Evolutionary conservation across 1,140 invertebrate genomes (phyloP), one percentile per base, ranked within the genome.

Genomic region (Cylas formicarius): DNA sequence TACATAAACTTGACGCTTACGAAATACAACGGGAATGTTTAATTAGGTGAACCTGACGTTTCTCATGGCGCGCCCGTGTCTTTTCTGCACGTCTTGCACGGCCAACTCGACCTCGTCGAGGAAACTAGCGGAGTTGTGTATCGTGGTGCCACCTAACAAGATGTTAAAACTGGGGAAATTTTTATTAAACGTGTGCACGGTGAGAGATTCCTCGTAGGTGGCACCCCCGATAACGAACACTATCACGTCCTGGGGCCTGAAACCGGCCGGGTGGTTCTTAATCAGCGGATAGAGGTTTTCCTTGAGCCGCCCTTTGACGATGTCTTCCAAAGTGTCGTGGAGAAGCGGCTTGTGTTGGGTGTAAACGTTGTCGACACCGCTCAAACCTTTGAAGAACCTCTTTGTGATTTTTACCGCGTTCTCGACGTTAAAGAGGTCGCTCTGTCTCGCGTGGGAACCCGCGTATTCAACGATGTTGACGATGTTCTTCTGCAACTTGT

Each of bases 301-400:
- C 48, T 81, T 82, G 11, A 97, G 72, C 62, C 83, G 84, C 3
- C 90, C 90, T 64, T 87, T 92, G 4, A 91, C 77, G 4, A 95
- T 69, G 64, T 95, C 90, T 62, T 95, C 91, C 0, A 97, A 55
- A 0, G 83, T 84, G 61, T 90, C 84, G 56, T 83, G 81, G 1
- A 98, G 59, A 8, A 93, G 63, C 0, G 93, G 92, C 10, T 80
- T 84, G 66, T 97, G 93, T 63, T 97, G 93, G 0, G 93, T 96
- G 61, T 94, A 97, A 49, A 97, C 90, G 70, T 97, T 98, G 65
- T 97, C 94, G 2, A 97, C 90, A 3, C 92, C 93, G 70, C 87
- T 87, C 10, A 92, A 68, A 47, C 86, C 84, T 73, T 90, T 90
- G 40, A 95, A 89, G 39, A 94, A 78, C 62, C 90, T 81, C 57